These are phyloP conservation scores for Microcebus jonahi DNA, from an alignment of 2,113 vertebrate genomes.

Conservation along the genomic window DNA sequence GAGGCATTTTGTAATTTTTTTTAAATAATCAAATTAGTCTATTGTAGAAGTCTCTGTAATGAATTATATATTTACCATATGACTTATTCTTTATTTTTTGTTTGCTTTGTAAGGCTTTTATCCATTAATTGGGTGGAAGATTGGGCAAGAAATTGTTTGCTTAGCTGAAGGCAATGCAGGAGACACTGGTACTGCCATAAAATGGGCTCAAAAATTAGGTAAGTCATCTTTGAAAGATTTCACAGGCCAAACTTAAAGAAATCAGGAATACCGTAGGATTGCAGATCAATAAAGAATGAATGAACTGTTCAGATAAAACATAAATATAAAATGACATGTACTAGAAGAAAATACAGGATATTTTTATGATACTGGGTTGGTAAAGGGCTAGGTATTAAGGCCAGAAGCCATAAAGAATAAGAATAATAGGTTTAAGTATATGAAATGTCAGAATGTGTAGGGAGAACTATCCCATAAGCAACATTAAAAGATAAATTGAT, in stretches of 20 bases:
- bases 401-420: not conserved
- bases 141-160: conserved; percentile 93
- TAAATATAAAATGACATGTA: not conserved
- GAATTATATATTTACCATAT: not conserved
- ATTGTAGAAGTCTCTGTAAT: not conserved
- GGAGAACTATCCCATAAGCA: not conserved
- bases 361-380: not conserved
- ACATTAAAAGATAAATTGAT: not conserved
- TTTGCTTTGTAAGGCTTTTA: conserved; percentile 90
- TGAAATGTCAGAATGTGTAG: not conserved
- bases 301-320: not conserved
- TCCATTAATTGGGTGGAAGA: conserved; percentile 98
- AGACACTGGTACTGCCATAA: conserved; percentile 92
- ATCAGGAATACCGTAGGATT: not conserved
- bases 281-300: not conserved
- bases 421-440: not conserved
- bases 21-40: not conserved
- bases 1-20: not conserved
- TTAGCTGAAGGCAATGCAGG: conserved; percentile 94
- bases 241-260: not conserved
- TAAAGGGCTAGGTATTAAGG: not conserved
- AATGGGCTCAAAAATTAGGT: conserved; percentile 95
- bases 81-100: not conserved
- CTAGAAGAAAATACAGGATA: conserved; percentile 9
- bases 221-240: conserved; percentile 77